Conservation (phyloP, 92 coral and sea anemone genomes). For the Nematostella vectensis region DNA sequence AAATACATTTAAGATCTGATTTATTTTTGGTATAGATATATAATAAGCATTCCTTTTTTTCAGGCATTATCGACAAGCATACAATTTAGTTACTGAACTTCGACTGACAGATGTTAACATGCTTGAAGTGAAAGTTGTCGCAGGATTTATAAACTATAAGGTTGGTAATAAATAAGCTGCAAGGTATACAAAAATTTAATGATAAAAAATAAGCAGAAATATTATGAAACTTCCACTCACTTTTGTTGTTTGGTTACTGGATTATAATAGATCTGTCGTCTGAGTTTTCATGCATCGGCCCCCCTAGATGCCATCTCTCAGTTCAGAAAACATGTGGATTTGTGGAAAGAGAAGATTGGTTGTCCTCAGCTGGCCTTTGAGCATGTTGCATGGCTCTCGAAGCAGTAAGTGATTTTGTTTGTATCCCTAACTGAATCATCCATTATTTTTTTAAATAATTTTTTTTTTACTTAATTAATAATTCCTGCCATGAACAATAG, state of each 20-base stretch:
- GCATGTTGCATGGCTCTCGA: constrained; percentile 95
- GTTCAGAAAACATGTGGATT: constrained; percentile 90
- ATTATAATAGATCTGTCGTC: constrained; percentile 87
- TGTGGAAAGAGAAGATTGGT: constrained; percentile 95
- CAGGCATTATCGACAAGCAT: constrained; percentile 95
- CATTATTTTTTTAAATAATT: constrained; percentile 1
- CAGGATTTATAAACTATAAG: constrained; percentile 90
- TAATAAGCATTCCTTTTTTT: no score
- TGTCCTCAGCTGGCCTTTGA: constrained; percentile 90
- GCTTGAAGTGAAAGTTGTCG: constrained; percentile 91
- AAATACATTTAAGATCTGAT: no score
- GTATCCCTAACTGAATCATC: no score
- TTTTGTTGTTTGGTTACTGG: no score
- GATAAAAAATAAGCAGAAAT: no score
- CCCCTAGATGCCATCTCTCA: constrained; percentile 98
- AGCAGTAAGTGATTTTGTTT: constrained; percentile 62
- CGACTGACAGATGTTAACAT: constrained; percentile 77
- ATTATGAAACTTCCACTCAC: no score
- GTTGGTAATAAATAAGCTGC: constrained; percentile 18
- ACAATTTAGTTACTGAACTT: constrained; percentile 76
- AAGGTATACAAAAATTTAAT: no score
- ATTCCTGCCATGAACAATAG: not conserved
- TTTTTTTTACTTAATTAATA: not conserved
- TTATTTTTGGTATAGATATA: no score
- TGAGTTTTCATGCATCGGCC: constrained; percentile 92